Evolutionary conservation across 92 coral and sea anemone genomes (phyloP).

Genomic region (Palythoa caribaeorum): DNA sequence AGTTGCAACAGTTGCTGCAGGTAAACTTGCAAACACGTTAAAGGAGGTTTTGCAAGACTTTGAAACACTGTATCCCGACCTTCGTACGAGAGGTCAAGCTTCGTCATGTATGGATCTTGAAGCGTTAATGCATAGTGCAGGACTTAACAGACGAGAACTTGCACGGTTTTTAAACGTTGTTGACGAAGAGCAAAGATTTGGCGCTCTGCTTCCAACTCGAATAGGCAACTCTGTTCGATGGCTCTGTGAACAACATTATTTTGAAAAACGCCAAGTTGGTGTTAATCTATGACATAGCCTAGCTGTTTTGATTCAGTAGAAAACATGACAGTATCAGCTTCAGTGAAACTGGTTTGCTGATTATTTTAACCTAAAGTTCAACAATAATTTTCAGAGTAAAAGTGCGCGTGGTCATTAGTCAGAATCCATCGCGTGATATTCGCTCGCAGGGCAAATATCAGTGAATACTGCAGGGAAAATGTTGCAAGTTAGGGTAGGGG

Average conservation of each 20-base stretch:
- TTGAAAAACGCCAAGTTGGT: neutral
- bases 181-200: conserved; percentile 13
- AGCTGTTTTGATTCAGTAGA: neutral
- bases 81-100: neutral
- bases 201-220: conserved; percentile 6
- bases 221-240: conserved; percentile 5
- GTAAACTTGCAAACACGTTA: conserved; percentile 16
- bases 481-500: too few species aligned
- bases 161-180: conserved; percentile 10
- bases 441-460: too few species aligned
- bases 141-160: conserved; percentile 18
- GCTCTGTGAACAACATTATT: conserved; percentile 19
- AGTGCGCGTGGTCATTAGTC: too few species aligned
- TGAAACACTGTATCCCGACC: conserved; percentile 17
- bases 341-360: too few species aligned
- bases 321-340: too few species aligned
- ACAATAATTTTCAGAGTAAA: too few species aligned
- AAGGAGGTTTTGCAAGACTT: conserved; percentile 12
- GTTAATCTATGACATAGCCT: neutral
- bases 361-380: too few species aligned
- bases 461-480: too few species aligned
- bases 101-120: neutral
- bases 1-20: neutral
- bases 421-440: too few species aligned
- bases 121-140: conserved; percentile 11